Evolutionary conservation across 2,888 invertebrate species (phyloP), one percentile per base, ranked within the genome.

Genomic region (Sisyra nigra): DNA sequence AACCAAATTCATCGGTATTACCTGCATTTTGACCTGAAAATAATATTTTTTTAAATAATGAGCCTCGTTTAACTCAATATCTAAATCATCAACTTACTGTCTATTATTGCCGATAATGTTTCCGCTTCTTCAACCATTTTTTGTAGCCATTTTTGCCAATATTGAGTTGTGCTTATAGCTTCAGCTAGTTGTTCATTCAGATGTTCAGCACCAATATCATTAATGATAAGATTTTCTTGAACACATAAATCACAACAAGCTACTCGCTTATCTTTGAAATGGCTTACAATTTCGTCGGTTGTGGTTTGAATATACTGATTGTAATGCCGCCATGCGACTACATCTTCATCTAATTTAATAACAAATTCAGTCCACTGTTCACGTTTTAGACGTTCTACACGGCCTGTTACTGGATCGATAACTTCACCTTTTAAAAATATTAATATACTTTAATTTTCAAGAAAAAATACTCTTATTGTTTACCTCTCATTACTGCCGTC

Each of bases 161-260:
- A 58, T 13, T 32, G 30, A 3, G 60, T 57, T 33, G 56, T 56
- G 37, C 55, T 56, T 45, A 61, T 54, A 5, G 58, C 59, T 42
- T 60, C 59, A 1, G 57, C 55, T 17, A 61, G 46, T 11, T 58
- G 54, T 40, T 52, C 51, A 3, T 57, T 49, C 2, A 60, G 57
- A 40, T 58, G 55, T 38, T 60, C 59, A 9, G 58, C 59, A 2
- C 53, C 51, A 2, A 55, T 54, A 17, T 57, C 57, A 42, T 58
- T 51, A 29, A 54, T 55, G 39, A 60, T 59, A 10, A 59, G 48
- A 41, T 57, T 57, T 46, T 59, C 57, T 42, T 58, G 51, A 24
- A 60, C 47, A 49, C 60, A 60, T 48, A 57, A 58, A 3, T 57
- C 55, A 50, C 60, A 61, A 45, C 60, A 61, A 34, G 51, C 54